Evolutionary conservation across 2,113 vertebrate species (phyloP), one percentile per base, ranked within the genome.

Genomic region (Eulacestoma nigropectus): DNA sequence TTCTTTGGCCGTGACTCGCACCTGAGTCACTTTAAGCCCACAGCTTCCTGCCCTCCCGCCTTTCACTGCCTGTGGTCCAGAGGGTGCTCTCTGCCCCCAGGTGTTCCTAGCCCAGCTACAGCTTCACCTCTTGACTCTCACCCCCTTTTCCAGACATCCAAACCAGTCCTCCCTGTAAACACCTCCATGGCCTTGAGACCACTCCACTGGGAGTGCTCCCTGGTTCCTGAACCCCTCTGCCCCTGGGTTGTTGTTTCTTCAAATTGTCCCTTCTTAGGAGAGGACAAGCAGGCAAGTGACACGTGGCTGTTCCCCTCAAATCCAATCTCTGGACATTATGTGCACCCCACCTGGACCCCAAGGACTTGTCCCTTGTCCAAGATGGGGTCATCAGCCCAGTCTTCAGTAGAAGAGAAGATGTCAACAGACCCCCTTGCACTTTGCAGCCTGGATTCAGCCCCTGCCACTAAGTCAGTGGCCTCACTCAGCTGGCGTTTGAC

Each of bases 21-120:
- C 84, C 56, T 97, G 95, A 96, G 78, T 97, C 95, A 96, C 53
- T 56, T 86, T 94, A 82, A 94, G 87, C 93, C 64, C 22, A 44
- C 69, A 91, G 78, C 67, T 94, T 96, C 95, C 93, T 96, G 85
- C 72, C n/a, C 82, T 88, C 39, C 35, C 0, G 6, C 93, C 85
- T 96, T 97, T 97, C 95, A 85, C 95, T 96, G 83, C 72, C 69
- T 3, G 3, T 65, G 85, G 46, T 55, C 25, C 7, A 2, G n/a
- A 90, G 55, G 47, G 47, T 84, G 83, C 32, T 59, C 63, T 92
- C 42, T 90, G 67, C 41, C 46, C 37, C 26, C 4, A 64, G 32
- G 30, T 3, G 0, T 60, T 42, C 22, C 32, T 76, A 53, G 16
- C 16, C 23, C 1, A 0, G 21, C 41, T 84, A 53, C 2, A 10